Conservation (phyloP, 2,113 vertebrate genomes). For the Orientallactaga bullata region DNA sequence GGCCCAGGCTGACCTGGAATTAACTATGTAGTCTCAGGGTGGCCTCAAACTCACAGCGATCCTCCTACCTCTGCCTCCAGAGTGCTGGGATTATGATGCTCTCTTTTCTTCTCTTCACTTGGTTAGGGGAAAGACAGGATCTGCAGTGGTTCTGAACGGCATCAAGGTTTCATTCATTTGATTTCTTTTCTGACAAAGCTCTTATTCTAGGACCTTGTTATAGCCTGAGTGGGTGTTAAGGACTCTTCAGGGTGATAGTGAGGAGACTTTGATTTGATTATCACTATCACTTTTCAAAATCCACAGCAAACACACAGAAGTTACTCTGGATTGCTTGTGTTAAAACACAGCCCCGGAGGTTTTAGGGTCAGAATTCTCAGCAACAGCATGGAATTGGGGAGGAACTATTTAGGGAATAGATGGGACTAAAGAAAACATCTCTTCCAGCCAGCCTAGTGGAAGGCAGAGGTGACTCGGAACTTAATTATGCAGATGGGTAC, state of each 20-base stretch:
- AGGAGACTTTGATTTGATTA: slow-evolving; percentile 44
- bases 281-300: not conserved
- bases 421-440: slow-evolving; percentile 66
- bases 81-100: slow-evolving; percentile 75
- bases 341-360: not conserved
- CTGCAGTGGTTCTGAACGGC: slow-evolving; percentile 65
- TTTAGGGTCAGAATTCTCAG: slow-evolving; percentile 13
- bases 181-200: slow-evolving; percentile 75
- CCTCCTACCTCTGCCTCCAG: too few species aligned
- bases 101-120: slow-evolving; percentile 38
- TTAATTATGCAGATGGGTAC: not conserved
- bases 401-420: slow-evolving; percentile 50
- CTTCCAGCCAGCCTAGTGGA: slow-evolving; percentile 67
- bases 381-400: not conserved
- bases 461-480: not conserved
- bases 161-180: slow-evolving; percentile 79
- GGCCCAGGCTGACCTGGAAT: too few species aligned
- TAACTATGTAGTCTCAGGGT: too few species aligned
- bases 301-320: slow-evolving; percentile 51
- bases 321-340: not conserved
- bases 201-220: slow-evolving; percentile 67
- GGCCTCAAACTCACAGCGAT: too few species aligned
- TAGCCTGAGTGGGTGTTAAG: not conserved
- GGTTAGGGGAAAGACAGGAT: slow-evolving; percentile 64
- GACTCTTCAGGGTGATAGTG: slow-evolving; percentile 28